Conservation (phyloP, 2,888 invertebrate species). For the Eurois occulta region DNA sequence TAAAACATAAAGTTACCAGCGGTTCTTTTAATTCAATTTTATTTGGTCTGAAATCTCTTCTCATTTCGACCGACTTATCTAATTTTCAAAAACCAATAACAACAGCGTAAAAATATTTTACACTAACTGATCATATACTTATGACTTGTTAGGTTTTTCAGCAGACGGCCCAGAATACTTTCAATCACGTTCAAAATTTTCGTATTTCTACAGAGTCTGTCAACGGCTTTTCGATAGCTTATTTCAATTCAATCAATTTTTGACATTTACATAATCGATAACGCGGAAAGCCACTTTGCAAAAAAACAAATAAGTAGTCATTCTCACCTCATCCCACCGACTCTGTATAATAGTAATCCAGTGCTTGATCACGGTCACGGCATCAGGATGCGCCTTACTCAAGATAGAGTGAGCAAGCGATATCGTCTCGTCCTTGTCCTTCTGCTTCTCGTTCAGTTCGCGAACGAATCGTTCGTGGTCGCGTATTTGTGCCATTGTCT, state of each 20-base stretch:
- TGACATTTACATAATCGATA: too few species aligned
- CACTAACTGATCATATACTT: too few species aligned
- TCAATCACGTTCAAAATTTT: too few species aligned
- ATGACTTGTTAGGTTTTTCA: too few species aligned
- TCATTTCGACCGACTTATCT: neutral
- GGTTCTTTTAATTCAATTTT: neutral
- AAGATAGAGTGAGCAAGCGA: constrained; percentile 97
- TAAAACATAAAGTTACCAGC: neutral
- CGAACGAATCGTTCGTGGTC: constrained; percentile 96
- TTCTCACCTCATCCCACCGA: constrained; percentile 97
- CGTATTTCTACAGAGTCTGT: too few species aligned
- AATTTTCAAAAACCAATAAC: neutral
- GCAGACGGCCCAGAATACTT: too few species aligned
- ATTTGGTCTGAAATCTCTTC: neutral
- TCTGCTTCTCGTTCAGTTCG: constrained; percentile 95
- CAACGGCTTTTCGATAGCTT: too few species aligned
- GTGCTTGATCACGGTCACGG: constrained; percentile 99
- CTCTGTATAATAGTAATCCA: constrained; percentile 99
- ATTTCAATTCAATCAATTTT: too few species aligned
- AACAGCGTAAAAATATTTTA: neutral
- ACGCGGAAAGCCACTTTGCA: too few species aligned
- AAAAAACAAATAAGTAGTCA: too few species aligned
- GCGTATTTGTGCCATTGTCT: constrained; percentile 95
- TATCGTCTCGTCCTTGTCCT: constrained; percentile 96
- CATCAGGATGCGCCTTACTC: constrained; percentile 98